Evolutionary conservation across 1,140 invertebrate species (phyloP), one percentile per base, ranked within the genome.

Genomic region (Bactericera cockerelli): DNA sequence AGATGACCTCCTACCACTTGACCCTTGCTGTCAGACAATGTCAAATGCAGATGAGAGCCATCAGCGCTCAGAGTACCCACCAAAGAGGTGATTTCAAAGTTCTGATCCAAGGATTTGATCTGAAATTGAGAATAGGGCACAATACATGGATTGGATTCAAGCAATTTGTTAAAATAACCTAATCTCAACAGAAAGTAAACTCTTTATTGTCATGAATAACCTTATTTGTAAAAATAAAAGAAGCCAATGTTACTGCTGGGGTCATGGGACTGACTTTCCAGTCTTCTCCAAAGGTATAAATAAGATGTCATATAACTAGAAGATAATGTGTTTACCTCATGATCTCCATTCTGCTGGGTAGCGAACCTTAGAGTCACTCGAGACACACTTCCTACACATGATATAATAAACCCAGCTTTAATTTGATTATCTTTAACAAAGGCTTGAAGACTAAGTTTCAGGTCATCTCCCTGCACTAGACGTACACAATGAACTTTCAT

Each of bases 1-100:
- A 76, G 71, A 66, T 76, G 74, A 55, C 74, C 74, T 1, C 71
- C 70, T n/a, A 74, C 59, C 1, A 72, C 70, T 2, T 63, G 59
- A 1, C 74, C 74, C 21, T 70, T 57, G 26, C 64, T 59, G 58
- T 72, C 67, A 56, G 69, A 69, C 25, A 76, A 64, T 14, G 67
- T 66, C 6, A 70, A 67, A 65, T 76, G 74, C 1, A 76, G 69
- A 64, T 76, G 74, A 19, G 62, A 61, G 16, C 71, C 71, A 16
- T 62, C 64, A 31, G 61, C 63, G 42, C 66, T 68, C 22, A 76
- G 26, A 11, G 74, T 75, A 10, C 74, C 74, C 21, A 73, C 69
- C 26, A 75, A 64, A 6, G 72, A 72, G 16, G 73, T 65, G 26
- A 76, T 74, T 62, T 76, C 74, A 63, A 70, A 70, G 39, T 68